These are phyloP conservation scores for Oligia latruncula DNA, from an alignment of 2,888 invertebrate species.

Conservation along the genomic window DNA sequence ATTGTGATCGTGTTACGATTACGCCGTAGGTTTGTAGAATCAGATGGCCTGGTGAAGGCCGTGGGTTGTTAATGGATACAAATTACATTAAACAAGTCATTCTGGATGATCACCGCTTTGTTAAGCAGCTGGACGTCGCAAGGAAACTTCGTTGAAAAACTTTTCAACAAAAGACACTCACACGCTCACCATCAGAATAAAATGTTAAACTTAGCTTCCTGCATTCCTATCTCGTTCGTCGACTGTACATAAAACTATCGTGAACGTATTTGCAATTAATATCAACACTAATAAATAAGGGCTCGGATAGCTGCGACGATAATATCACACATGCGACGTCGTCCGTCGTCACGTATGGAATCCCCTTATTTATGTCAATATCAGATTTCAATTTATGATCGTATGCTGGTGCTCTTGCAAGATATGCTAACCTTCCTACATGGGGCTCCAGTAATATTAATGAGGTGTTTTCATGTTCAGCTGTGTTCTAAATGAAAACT, in stretches of 20 bases:
- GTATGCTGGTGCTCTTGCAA: constrained; percentile 57
- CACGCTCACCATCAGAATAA: background rate
- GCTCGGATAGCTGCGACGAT: constrained; percentile 72
- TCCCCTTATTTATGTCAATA: constrained; percentile 84
- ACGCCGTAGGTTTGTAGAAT: background rate
- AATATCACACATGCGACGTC: constrained; percentile 77
- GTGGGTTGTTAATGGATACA: background rate
- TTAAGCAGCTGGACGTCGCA: background rate
- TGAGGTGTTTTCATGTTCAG: constrained; percentile 53
- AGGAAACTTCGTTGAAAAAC: accelerated
- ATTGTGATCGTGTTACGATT: background rate
- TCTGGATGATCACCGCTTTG: accelerated
- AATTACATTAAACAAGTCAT: background rate
- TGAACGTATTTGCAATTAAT: constrained; percentile 75
- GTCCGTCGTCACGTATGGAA: constrained; percentile 84
- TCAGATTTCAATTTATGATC: constrained; percentile 85
- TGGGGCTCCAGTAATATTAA: constrained; percentile 56
- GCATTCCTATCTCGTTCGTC: background rate
- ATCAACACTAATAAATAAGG: constrained; percentile 75
- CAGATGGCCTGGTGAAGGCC: background rate
- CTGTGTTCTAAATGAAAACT: constrained; percentile 7
- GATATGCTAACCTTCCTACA: constrained; percentile 63
- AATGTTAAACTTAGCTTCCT: background rate
- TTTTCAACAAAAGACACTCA: background rate
- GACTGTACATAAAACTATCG: constrained; percentile 61